phyloP scores from a whole-genome alignment of 2,113 vertebrate species.

The Canis aureus region DNA sequence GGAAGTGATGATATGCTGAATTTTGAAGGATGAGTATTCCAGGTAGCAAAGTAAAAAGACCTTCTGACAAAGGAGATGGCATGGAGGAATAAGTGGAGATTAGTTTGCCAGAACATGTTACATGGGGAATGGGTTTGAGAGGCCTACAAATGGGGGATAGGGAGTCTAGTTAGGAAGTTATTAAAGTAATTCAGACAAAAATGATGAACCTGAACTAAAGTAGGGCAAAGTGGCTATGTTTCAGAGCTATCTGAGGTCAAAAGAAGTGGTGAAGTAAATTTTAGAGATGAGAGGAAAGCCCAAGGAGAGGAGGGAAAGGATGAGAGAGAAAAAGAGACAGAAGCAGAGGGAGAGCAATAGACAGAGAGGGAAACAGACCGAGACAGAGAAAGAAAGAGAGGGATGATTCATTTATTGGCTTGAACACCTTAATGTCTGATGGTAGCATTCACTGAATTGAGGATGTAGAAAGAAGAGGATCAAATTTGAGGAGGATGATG shows the following conservation, averaged over 20 bases:
- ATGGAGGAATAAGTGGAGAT: background rate
- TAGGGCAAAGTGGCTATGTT: background rate
- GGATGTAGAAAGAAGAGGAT: background rate
- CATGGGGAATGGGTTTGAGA: background rate
- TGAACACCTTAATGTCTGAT: background rate
- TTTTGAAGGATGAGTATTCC: background rate
- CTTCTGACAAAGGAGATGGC: background rate
- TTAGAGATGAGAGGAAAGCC: background rate
- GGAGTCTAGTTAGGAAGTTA: background rate
- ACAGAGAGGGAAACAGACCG: background rate
- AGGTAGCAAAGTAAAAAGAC: background rate
- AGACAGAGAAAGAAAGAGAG: background rate
- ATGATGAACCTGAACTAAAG: background rate
- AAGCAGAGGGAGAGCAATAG: background rate
- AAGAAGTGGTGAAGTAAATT: background rate
- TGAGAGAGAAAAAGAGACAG: background rate
- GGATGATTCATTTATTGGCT: background rate
- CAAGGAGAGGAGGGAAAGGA: no score
- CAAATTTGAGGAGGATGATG: background rate
- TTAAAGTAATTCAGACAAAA: conserved; percentile 24
- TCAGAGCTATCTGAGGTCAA: conserved; percentile 13
- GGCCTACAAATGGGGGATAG: background rate
- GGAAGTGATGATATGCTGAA: background rate
- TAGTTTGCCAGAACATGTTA: background rate
- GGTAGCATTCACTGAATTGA: background rate